Conservation (phyloP, 2,888 invertebrate genomes). For the Gymnoscelis rufifasciata region DNA sequence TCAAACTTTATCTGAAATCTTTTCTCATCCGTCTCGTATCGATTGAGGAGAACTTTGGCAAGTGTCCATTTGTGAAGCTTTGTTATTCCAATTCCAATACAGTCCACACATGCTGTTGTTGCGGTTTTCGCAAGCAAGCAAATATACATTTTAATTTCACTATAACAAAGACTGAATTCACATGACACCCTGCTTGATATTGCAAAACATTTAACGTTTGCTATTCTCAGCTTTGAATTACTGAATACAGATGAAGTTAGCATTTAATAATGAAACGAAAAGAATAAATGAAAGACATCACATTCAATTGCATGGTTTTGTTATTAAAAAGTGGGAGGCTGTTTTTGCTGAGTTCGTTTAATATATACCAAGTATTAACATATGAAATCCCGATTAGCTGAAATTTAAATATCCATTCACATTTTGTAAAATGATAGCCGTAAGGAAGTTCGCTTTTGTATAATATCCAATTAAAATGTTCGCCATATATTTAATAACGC, state of each 20-base stretch:
- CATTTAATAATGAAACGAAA: not conserved
- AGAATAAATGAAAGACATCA: not conserved
- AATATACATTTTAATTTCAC: slow-evolving; percentile 10
- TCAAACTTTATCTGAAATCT: slow-evolving; percentile 29
- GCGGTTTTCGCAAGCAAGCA: slow-evolving; percentile 8
- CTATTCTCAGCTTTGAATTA: not conserved
- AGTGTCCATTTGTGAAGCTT: slow-evolving; percentile 52
- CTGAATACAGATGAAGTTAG: not conserved
- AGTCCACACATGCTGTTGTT: slow-evolving; percentile 24
- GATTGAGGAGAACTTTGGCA: slow-evolving; percentile 50
- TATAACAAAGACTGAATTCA: slow-evolving; percentile 10
- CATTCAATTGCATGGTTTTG: not conserved
- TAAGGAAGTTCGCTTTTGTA: too few species aligned
- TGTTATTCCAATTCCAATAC: slow-evolving; percentile 49
- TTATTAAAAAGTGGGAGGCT: not conserved
- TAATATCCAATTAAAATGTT: too few species aligned
- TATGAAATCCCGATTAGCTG: too few species aligned
- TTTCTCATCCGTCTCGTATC: slow-evolving; percentile 43
- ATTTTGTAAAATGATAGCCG: too few species aligned
- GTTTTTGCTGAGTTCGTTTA: too few species aligned
- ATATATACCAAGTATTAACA: too few species aligned
- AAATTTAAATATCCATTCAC: too few species aligned
- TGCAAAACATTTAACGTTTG: slow-evolving; percentile 1
- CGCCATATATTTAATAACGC: too few species aligned
- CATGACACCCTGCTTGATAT: slow-evolving; percentile 1